A percentile compares a stretch with the other conserved stretches of the same genome.
Evolutionary conservation across 2,888 invertebrate species (phyloP).

Genomic region (Carabus problematicus): DNA sequence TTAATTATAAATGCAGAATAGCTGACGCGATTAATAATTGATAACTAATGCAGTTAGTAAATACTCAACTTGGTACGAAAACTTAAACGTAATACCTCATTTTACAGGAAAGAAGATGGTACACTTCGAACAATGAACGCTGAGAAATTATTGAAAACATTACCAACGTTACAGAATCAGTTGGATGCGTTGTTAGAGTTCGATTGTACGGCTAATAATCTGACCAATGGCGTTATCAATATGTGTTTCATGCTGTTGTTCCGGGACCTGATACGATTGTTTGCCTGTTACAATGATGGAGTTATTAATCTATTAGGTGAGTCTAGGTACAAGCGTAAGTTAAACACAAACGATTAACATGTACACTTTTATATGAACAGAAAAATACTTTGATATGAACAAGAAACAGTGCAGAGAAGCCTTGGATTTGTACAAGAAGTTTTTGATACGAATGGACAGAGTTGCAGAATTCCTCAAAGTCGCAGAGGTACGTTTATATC

Average conservation of each 20-base stretch:
- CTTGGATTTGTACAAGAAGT: slow-evolving; percentile 97
- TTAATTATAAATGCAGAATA: no score
- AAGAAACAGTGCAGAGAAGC: slow-evolving; percentile 98
- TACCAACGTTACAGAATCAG: slow-evolving; percentile 95
- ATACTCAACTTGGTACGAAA: not conserved
- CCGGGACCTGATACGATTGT: slow-evolving; percentile 85
- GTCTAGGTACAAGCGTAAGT: not conserved
- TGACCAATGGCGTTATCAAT: slow-evolving; percentile 92
- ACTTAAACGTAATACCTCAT: slow-evolving; percentile 35
- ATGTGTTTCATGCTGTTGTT: slow-evolving; percentile 84
- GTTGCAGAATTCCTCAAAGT: slow-evolving; percentile 98
- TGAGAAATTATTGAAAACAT: slow-evolving; percentile 94
- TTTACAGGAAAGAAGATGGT: slow-evolving; percentile 92
- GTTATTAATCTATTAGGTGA: slow-evolving; percentile 93
- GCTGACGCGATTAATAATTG: no score
- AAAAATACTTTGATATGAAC: slow-evolving; percentile 99
- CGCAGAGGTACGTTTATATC: slow-evolving; percentile 63
- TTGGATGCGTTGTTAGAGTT: slow-evolving; percentile 96
- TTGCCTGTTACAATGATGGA: slow-evolving; percentile 99
- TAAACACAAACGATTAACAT: slow-evolving; percentile 1
- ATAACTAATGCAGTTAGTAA: no score
- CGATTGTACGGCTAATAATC: slow-evolving; percentile 95
- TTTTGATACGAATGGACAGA: slow-evolving; percentile 97
- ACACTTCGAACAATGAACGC: slow-evolving; percentile 96
- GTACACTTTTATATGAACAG: slow-evolving; percentile 58